These are phyloP conservation scores for Pyrochroa serraticornis DNA, from an alignment of 2,888 invertebrate species.

Conservation along the genomic window DNA sequence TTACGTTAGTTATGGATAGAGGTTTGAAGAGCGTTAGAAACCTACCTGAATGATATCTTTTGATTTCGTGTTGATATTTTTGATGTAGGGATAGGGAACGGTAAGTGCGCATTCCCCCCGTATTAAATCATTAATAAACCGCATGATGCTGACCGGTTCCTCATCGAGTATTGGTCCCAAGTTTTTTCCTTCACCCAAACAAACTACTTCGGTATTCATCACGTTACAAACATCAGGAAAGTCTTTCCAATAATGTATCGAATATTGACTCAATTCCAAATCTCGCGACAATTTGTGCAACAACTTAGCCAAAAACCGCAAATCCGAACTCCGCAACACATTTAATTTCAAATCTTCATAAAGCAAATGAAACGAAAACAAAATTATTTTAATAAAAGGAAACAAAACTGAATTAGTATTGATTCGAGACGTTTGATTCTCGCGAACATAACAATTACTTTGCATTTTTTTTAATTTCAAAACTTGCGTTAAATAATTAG, in stretches of 20 bases:
- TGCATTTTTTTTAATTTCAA: slow-evolving; percentile 19
- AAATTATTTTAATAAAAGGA: slow-evolving; percentile 73
- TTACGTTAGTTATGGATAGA: no score
- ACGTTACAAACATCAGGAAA: slow-evolving; percentile 70
- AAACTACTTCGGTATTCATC: slow-evolving; percentile 60
- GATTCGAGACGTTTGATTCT: slow-evolving; percentile 53
- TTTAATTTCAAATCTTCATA: slow-evolving; percentile 92
- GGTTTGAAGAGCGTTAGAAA: no score
- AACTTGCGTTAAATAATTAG: slow-evolving; percentile 21
- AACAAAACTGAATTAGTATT: slow-evolving; percentile 73
- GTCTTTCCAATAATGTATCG: slow-evolving; percentile 84
- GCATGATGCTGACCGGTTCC: slow-evolving; percentile 74
- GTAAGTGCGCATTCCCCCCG: slow-evolving; percentile 38
- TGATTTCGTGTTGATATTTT: slow-evolving; percentile 74
- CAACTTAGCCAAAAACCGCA: slow-evolving; percentile 72
- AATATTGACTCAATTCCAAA: slow-evolving; percentile 72
- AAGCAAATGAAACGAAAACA: slow-evolving; percentile 83
- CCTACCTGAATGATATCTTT: slow-evolving; percentile 75
- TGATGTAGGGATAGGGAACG: slow-evolving; percentile 73
- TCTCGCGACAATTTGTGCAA: slow-evolving; percentile 79
- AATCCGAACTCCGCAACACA: slow-evolving; percentile 69
- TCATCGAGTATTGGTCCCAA: slow-evolving; percentile 66
- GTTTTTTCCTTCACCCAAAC: slow-evolving; percentile 63
- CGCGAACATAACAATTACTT: not conserved
- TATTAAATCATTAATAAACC: slow-evolving; percentile 72